Evolutionary conservation across 2,888 invertebrate genomes (phyloP).

Genomic region (Drosophila ezoana): DNA sequence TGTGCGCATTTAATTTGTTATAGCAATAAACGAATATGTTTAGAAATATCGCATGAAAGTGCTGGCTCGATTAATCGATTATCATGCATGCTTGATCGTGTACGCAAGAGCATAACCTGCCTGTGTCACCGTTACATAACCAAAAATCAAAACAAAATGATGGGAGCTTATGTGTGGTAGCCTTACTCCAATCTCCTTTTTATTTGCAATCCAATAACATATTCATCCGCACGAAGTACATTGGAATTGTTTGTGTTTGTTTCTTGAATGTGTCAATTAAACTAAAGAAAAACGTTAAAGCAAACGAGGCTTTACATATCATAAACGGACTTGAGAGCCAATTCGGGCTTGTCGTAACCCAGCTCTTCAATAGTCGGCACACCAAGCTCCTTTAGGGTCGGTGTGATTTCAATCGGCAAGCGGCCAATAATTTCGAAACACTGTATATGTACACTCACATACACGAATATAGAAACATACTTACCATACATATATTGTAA

Average conservation of each 20-base stretch:
- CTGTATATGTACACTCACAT: conserved; percentile 16
- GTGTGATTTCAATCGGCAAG: conserved; percentile 84
- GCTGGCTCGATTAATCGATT: not conserved
- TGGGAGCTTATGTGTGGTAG: conserved; percentile 51
- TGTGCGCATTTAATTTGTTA: conserved; percentile 15
- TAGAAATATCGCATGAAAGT: not conserved
- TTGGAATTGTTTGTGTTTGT: conserved; percentile 51
- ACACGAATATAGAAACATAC: conserved; percentile 39
- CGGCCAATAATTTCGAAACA: conserved; percentile 29
- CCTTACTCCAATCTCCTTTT: conserved; percentile 75
- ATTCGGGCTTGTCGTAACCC: conserved; percentile 98
- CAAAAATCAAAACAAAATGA: conserved; percentile 22
- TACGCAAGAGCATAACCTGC: conserved; percentile 49
- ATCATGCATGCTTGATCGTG: conserved; percentile 46
- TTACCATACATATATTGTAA: conserved; percentile 59
- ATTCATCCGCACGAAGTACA: conserved; percentile 62
- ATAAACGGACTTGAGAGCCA: conserved; percentile 91
- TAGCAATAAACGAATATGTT: conserved; percentile 61
- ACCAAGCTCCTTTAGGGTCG: conserved; percentile 96
- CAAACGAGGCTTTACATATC: conserved; percentile 84
- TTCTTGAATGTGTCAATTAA: conserved; percentile 52
- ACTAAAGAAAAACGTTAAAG: conserved; percentile 49
- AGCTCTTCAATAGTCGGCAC: conserved; percentile 97
- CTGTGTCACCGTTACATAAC: conserved; percentile 51
- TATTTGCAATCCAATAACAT: conserved; percentile 75